phyloP scores from a whole-genome alignment of 2,113 vertebrate species.

The Zosterops hypoxanthus region DNA sequence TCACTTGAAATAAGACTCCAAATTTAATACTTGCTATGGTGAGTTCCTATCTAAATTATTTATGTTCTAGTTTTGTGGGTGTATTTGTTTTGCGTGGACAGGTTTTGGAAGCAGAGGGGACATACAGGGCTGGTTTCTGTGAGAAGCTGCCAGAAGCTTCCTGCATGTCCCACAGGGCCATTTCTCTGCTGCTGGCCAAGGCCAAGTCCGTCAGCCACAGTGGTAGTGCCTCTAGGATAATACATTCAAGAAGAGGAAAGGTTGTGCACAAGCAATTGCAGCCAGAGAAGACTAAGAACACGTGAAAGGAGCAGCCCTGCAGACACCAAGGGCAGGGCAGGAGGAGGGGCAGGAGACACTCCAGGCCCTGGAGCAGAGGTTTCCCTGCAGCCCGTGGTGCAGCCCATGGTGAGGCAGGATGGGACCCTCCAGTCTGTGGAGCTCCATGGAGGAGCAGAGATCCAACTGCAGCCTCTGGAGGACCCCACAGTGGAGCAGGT shows the following conservation, averaged over 20 bases:
- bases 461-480: not conserved
- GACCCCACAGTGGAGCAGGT: not conserved
- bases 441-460: not conserved
- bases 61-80: not conserved
- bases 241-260: not conserved
- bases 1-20: not conserved
- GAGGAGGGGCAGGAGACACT: too few relatives aligned
- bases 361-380: too few relatives aligned
- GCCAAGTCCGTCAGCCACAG: not conserved
- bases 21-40: not conserved
- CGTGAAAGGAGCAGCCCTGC: not conserved
- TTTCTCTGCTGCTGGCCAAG: not conserved
- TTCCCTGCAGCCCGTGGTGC: too few relatives aligned
- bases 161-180: not conserved
- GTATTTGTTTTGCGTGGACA: not conserved
- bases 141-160: not conserved
- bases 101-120: accelerated
- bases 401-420: too few relatives aligned
- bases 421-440: too few relatives aligned
- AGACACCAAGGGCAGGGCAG: not conserved
- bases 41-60: not conserved
- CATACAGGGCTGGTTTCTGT: not conserved
- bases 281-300: not conserved
- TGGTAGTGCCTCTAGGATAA: not conserved
- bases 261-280: not conserved